Conservation (phyloP, 2,113 vertebrate genomes). For the Clupea harengus region DNA sequence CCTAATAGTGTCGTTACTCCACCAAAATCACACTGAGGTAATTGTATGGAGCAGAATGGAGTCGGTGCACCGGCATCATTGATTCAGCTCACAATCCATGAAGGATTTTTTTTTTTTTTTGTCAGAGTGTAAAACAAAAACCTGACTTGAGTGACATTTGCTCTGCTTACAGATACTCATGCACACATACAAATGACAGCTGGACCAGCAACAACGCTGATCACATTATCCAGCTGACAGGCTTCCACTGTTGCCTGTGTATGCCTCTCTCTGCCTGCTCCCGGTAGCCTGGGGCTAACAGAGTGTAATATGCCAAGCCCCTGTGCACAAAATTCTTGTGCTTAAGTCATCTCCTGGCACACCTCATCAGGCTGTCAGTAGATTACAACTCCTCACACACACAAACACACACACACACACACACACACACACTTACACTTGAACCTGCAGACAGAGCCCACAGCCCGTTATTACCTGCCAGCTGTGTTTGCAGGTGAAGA, state of each 20-base stretch:
- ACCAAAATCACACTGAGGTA: constrained; percentile 9
- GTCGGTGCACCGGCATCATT: background rate
- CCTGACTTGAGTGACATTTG: constrained; percentile 6
- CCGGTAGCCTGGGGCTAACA: background rate
- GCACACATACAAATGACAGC: constrained; percentile 12
- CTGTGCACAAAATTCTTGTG: constrained; percentile 2
- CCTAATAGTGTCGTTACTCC: constrained; percentile 15
- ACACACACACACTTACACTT: background rate
- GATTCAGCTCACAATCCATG: background rate
- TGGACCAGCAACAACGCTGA: background rate
- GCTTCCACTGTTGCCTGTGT: background rate
- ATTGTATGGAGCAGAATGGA: constrained; percentile 14
- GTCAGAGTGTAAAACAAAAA: background rate
- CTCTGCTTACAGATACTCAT: background rate
- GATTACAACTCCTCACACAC: background rate
- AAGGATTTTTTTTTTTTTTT: background rate
- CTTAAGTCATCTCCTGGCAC: constrained; percentile 16
- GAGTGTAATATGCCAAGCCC: constrained; percentile 4
- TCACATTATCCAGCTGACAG: background rate
- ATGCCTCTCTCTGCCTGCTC: background rate
- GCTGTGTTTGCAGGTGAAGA: background rate
- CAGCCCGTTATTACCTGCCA: background rate
- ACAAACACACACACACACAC: background rate
- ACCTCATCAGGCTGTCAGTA: constrained; percentile 2
- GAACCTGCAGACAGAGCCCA: background rate